phyloP scores from a whole-genome alignment of 2,888 invertebrate genomes.

The Rotaria macrura region DNA sequence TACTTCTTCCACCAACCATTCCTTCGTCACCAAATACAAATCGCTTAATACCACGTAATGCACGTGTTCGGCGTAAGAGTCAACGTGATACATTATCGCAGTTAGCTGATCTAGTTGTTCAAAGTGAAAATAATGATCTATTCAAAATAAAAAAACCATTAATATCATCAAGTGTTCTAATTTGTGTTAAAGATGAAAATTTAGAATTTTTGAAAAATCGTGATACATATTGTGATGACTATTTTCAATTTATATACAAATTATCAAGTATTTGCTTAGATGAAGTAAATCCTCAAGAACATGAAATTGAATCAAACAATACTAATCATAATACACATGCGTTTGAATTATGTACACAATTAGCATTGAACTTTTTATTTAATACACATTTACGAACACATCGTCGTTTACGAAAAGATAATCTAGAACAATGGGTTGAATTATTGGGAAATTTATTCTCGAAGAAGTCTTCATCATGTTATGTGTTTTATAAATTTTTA shows the following conservation, averaged over 20 bases:
- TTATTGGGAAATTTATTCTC: conserved; percentile 36
- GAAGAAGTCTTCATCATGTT: conserved; percentile 46
- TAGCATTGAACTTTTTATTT: conserved; percentile 49
- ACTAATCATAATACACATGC: neutral
- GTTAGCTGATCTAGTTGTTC: conserved; percentile 25
- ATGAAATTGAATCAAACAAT: neutral
- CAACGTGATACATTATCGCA: conserved; percentile 24
- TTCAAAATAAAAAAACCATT: neutral
- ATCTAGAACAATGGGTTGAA: neutral
- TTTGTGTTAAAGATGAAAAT: conserved; percentile 50
- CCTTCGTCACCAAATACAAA: neutral
- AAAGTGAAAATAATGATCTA: conserved; percentile 19
- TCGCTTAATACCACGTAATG: neutral
- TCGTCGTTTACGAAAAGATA: conserved; percentile 38
- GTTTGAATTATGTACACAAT: conserved; percentile 41
- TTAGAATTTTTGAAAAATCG: conserved; percentile 51
- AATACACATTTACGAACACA: conserved; percentile 51
- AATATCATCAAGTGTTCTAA: neutral
- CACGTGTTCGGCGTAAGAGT: neutral
- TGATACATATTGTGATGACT: conserved; percentile 51
- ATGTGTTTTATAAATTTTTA: conserved; percentile 46
- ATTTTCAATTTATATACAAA: conserved; percentile 49
- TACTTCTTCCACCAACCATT: neutral
- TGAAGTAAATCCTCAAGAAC: neutral
- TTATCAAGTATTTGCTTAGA: conserved; percentile 26